Evolutionary conservation across 2,888 invertebrate genomes (phyloP).

Genomic region (Ernsta delagoae): DNA sequence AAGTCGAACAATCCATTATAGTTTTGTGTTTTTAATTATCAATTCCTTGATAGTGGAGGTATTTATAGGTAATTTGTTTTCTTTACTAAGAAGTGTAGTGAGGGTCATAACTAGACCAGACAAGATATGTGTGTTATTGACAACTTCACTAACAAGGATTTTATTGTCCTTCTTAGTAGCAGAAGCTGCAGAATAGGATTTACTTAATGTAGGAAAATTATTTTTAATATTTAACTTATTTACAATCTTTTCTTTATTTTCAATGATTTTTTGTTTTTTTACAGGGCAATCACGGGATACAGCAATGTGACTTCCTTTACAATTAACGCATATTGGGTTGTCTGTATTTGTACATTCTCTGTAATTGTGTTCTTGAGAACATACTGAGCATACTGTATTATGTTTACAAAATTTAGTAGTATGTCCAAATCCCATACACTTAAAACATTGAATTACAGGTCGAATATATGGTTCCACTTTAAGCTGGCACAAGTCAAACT

Average conservation of each 20-base stretch:
- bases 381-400: neutral
- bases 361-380: neutral
- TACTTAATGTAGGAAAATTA: neutral
- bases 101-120: constrained; percentile 1
- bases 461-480: neutral
- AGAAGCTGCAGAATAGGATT: neutral
- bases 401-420: neutral
- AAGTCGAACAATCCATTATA: neutral
- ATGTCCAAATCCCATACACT: neutral
- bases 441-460: neutral
- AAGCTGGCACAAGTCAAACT: neutral
- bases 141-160: neutral
- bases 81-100: neutral
- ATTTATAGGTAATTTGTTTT: neutral
- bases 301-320: neutral
- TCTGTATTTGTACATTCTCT: neutral
- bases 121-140: neutral
- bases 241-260: constrained; percentile 2
- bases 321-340: neutral
- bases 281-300: neutral
- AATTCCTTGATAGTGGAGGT: neutral
- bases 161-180: neutral
- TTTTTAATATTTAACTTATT: neutral
- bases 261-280: neutral
- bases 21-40: neutral